phyloP scores from a whole-genome alignment of 2,797 vertebrate genomes.

The Moxostoma hubbsi region DNA sequence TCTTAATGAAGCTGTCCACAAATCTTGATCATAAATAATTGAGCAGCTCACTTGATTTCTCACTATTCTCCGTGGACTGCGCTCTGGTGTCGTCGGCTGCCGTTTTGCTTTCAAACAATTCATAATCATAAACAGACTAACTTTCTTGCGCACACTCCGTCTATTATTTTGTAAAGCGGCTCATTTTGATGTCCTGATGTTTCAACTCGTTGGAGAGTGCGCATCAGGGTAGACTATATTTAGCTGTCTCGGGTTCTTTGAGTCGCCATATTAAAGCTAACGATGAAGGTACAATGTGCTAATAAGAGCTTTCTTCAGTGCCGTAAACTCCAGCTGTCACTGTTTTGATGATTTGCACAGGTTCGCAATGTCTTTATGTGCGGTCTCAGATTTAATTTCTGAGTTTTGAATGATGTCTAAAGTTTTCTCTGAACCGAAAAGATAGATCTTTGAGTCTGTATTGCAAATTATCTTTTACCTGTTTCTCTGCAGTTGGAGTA shows the following conservation, averaged over 20 bases:
- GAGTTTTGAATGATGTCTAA: constrained; percentile 9
- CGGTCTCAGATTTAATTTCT: background rate
- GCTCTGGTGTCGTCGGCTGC: constrained; percentile 3
- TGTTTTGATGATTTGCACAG: constrained; percentile 16
- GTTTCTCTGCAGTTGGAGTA: constrained; percentile 86
- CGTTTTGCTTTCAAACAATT: constrained; percentile 38
- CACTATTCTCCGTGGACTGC: constrained; percentile 15
- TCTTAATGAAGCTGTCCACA: constrained; percentile 44
- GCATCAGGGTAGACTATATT: constrained; percentile 43
- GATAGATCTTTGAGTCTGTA: background rate
- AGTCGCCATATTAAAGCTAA: constrained; percentile 6
- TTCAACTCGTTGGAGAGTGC: constrained; percentile 26
- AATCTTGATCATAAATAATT: constrained; percentile 37
- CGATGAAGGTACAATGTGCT: constrained; percentile 18
- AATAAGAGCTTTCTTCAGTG: constrained; percentile 11
- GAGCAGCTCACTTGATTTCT: constrained; percentile 33
- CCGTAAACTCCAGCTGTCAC: background rate
- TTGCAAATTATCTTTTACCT: constrained; percentile 37
- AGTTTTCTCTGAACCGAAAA: constrained; percentile 1
- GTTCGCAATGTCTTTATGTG: constrained; percentile 20
- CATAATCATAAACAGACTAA: constrained; percentile 26
- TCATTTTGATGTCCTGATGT: constrained; percentile 36
- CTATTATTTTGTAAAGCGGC: constrained; percentile 34
- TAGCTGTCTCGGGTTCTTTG: constrained; percentile 24
- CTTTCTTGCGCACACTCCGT: background rate